Conservation (phyloP, 2,888 invertebrate genomes). For the Biston betularia region DNA sequence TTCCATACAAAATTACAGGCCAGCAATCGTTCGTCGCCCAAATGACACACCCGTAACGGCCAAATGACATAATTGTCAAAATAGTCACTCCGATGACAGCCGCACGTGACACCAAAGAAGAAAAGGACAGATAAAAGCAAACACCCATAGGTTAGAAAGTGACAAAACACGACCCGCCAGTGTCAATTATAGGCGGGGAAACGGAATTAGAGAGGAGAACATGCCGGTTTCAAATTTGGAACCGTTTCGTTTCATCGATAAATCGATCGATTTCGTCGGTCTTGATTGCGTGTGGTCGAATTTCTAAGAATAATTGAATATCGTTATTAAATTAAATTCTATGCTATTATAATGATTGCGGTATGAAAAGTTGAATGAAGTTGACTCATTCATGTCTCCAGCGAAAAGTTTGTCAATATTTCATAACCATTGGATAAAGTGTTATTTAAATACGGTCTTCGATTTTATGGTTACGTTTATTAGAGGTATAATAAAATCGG, state of each 20-base stretch:
- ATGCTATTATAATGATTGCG: constrained; percentile 77
- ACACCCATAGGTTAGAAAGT: constrained; percentile 46
- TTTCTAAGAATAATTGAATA: constrained; percentile 83
- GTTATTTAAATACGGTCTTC: constrained; percentile 57
- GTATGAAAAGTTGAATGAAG: constrained; percentile 66
- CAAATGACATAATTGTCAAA: constrained; percentile 87
- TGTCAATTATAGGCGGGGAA: constrained; percentile 86
- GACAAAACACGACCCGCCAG: constrained; percentile 74
- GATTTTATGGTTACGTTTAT: constrained; percentile 78
- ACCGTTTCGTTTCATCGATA: constrained; percentile 85
- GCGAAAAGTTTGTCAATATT: constrained; percentile 70
- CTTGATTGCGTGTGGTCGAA: constrained; percentile 82
- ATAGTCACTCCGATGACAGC: constrained; percentile 81
- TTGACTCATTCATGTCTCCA: constrained; percentile 69
- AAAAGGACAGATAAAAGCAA: constrained; percentile 58
- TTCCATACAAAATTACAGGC: constrained; percentile 82
- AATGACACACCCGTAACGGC: constrained; percentile 83
- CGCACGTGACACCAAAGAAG: constrained; percentile 79
- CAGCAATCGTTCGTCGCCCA: constrained; percentile 81
- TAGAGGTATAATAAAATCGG: constrained; percentile 74
- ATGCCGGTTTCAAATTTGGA: constrained; percentile 83
- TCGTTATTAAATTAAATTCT: constrained; percentile 76
- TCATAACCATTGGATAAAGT: constrained; percentile 72
- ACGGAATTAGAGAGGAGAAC: constrained; percentile 82
- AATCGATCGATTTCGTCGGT: constrained; percentile 80